Percentiles rank a stretch among this genome's conserved stretches.
phyloP scores from a whole-genome alignment of 2,113 vertebrate species.

The Holacanthus passer region DNA sequence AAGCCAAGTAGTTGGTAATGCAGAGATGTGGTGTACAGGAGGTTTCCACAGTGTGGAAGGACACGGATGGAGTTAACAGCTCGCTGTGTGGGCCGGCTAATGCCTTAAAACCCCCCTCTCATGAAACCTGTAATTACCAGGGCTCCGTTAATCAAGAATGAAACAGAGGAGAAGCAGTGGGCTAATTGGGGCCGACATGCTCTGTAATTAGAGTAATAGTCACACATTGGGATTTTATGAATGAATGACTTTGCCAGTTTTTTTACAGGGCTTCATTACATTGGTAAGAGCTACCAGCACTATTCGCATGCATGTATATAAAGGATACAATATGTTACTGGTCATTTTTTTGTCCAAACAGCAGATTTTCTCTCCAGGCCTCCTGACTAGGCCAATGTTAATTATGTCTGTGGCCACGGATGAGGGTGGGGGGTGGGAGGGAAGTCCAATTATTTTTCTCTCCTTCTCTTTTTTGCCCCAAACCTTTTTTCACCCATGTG shows the following conservation, averaged over 20 bases:
- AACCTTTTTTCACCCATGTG: slow-evolving; percentile 78
- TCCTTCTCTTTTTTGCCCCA: slow-evolving; percentile 77
- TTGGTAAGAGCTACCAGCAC: slow-evolving; percentile 82
- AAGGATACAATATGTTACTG: slow-evolving; percentile 85
- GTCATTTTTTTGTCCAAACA: slow-evolving; percentile 83
- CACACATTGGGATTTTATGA: slow-evolving; percentile 91
- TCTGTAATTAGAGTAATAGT: slow-evolving; percentile 92
- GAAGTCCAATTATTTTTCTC: slow-evolving; percentile 85
- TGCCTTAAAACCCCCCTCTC: slow-evolving; percentile 71
- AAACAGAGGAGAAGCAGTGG: slow-evolving; percentile 82
- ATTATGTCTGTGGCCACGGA: slow-evolving; percentile 82
- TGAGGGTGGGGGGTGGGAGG: slow-evolving; percentile 66
- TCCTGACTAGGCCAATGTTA: slow-evolving; percentile 81
- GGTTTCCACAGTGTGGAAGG: slow-evolving; percentile 35
- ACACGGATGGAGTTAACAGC: slow-evolving; percentile 75
- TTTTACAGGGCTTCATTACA: slow-evolving; percentile 84
- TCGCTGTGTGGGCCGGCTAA: slow-evolving; percentile 76
- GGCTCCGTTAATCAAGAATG: slow-evolving; percentile 88
- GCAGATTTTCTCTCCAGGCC: slow-evolving; percentile 86
- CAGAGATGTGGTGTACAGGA: slow-evolving; percentile 31
- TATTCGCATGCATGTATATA: slow-evolving; percentile 78
- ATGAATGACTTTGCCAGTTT: slow-evolving; percentile 91
- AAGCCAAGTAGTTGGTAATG: slow-evolving; percentile 28
- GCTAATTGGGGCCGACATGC: slow-evolving; percentile 88
- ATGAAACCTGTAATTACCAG: slow-evolving; percentile 84